Evolutionary conservation across 2,888 invertebrate genomes (phyloP), one percentile per base, ranked within the genome.

Genomic region (Cheilosia vulpina): DNA sequence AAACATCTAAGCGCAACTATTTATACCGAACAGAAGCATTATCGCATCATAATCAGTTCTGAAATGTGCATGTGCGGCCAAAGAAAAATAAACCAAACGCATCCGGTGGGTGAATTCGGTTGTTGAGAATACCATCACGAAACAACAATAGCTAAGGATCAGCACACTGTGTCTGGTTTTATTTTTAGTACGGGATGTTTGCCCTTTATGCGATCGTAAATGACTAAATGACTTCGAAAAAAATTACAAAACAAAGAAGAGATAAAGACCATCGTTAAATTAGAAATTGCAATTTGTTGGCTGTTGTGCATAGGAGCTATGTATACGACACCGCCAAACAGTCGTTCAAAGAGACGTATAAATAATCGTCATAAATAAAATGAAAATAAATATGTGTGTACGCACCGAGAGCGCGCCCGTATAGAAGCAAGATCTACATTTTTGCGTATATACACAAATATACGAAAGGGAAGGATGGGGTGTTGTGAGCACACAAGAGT

Each of bases 41-140:
- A 66, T 41, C 63, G 73, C 78, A 79, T 75, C 24, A 17, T 17
- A 17, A 19, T 17, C 47, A 47, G 3, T 47, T 47, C 19, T 19
- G 9, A 47, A 83, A 60, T 80, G 75, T 80, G 79, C 79, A 73
- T 45, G 9, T 27, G 47, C 34, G 63, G 53, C 45, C 66, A 75
- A 79, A 84, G 69, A 57, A 80, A 84, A 80, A 71, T 75, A 80
- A 69, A 76, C 80, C 69, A 65, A 84, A 80, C 69, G 84, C 80
- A 84, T 84, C 84, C 84, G 84, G 84, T 73, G 68, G 79, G 69
- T 79, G 62, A 73, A 68, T 69, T 83, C 72, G 73, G 58, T 19
- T 63, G 9, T 19, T 5, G 15, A 52, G 60, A 17, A 45, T 31
- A 58, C 38, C 52, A 57, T 27, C 41, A 17, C 34, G 34, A 47